Evolutionary conservation across 2,797 vertebrate genomes (phyloP), one percentile per base, ranked within the genome.

Genomic region (Synaphobranchus kaupii): DNA sequence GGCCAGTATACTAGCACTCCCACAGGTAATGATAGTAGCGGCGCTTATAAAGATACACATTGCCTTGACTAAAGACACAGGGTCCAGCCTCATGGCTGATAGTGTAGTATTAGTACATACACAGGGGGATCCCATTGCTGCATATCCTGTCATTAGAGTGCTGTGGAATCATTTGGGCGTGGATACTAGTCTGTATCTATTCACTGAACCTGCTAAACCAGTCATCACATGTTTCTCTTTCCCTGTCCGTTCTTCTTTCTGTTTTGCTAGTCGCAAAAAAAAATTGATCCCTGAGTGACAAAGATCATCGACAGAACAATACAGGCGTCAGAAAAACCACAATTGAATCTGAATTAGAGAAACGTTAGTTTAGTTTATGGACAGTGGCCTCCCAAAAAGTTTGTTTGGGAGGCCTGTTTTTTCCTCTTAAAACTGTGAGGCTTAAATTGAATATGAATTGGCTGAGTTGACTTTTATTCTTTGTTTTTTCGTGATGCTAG

Each of bases 91-190:
- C 25, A 12, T 81, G 44, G 9, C 78, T 81, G 78, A 81, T n/a
- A 81, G 47, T 50, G 78, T 81, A 50, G 78, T 50, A 81, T 81
- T 81, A 81, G 25, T 8, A 1, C 78, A n/a, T 50, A 2, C 44
- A 25, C 44, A 25, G 56, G 54, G 68, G n/a, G 83, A 89, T 89
- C 89, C 54, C 73, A 88, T 92, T 92, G 89, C 91, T 90, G 1
- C 9, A 86, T 87, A 81, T 83, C 90, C 90, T 89, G 80, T 88
- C 83, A 90, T 91, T 93, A 89, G 89, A 71, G 15, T 60, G 5
- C 12, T 85, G 39, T 25, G 44, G 85, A 89, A 87, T 58, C 54
- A 31, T 31, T 15, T 31, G 47, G 82, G 88, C 81, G 66, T 22
- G 78, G 44, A 28, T 47, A 81, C 15, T 15, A 17, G 3, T 2